Conservation (phyloP, 2,113 vertebrate genomes). For the Pollimyrus isidori region DNA sequence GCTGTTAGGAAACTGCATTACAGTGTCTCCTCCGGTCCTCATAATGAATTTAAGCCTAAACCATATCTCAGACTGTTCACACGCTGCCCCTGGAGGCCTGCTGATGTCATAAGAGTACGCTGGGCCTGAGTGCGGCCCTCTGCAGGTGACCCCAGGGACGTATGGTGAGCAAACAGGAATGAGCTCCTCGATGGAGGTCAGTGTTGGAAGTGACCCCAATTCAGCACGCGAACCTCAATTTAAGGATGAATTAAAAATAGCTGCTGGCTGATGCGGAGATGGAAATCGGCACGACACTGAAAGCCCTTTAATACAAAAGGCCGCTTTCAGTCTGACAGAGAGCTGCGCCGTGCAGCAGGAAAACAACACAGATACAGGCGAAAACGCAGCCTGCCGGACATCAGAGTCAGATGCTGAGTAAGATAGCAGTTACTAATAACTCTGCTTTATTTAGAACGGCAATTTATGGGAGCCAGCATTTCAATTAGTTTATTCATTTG, state of each 20-base stretch:
- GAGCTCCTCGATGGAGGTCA: not conserved
- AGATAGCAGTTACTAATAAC: not conserved
- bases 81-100: not conserved
- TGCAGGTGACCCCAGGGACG: not conserved
- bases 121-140: not conserved
- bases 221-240: not conserved
- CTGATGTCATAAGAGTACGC: not conserved
- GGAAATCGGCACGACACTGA: not conserved
- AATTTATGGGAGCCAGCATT: not conserved
- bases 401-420: not conserved
- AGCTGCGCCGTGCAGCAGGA: not conserved
- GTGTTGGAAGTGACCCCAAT: not conserved
- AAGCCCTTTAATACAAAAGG: not conserved
- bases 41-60: constrained; percentile 34
- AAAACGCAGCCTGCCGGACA: not conserved
- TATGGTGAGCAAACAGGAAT: not conserved
- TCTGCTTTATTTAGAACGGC: not conserved
- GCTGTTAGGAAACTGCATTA: constrained; percentile 35
- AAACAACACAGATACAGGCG: not conserved
- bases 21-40: constrained; percentile 31
- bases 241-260: not conserved
- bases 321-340: not conserved
- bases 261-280: not conserved
- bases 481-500: not conserved
- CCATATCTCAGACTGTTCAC: not conserved